These are phyloP conservation scores for Eilema sororculum DNA, from an alignment of 2,888 invertebrate species.

Conservation along the genomic window DNA sequence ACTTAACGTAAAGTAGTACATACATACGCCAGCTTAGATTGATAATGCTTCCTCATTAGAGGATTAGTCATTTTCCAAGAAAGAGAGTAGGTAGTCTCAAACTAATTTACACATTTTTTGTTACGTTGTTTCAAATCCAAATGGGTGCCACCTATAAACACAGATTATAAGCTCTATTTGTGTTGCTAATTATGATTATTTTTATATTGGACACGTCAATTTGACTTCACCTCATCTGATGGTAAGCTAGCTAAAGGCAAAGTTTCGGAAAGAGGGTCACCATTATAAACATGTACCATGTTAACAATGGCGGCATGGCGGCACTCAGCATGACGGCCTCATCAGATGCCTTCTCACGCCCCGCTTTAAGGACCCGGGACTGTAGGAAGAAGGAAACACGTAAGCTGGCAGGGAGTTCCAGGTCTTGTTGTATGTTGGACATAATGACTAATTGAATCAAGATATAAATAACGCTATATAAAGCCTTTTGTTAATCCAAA, in stretches of 20 bases:
- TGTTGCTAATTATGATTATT: not conserved
- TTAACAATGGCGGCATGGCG: too few relatives aligned
- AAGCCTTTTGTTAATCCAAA: not conserved
- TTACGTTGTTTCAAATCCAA: not conserved
- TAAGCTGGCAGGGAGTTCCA: too few relatives aligned
- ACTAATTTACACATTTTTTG: not conserved
- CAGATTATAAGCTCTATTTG: not conserved
- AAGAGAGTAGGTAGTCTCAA: conserved; percentile 9
- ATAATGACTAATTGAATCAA: not conserved
- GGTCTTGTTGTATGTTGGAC: not conserved
- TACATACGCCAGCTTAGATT: conserved; percentile 32
- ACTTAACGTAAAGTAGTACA: conserved; percentile 35
- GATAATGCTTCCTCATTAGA: conserved; percentile 25
- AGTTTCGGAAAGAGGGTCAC: too few relatives aligned
- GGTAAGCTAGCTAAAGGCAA: too few relatives aligned
- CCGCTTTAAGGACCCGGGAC: too few relatives aligned
- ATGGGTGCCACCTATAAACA: not conserved
- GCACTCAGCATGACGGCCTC: too few relatives aligned
- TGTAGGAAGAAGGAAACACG: too few relatives aligned
- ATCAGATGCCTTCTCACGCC: too few relatives aligned
- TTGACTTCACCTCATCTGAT: too few relatives aligned
- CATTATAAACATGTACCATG: too few relatives aligned
- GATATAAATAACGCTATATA: not conserved
- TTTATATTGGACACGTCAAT: too few relatives aligned
- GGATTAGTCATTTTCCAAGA: conserved; percentile 22